Conservation (phyloP, 1,140 invertebrate genomes). For the Pectinophora gossypiella region DNA sequence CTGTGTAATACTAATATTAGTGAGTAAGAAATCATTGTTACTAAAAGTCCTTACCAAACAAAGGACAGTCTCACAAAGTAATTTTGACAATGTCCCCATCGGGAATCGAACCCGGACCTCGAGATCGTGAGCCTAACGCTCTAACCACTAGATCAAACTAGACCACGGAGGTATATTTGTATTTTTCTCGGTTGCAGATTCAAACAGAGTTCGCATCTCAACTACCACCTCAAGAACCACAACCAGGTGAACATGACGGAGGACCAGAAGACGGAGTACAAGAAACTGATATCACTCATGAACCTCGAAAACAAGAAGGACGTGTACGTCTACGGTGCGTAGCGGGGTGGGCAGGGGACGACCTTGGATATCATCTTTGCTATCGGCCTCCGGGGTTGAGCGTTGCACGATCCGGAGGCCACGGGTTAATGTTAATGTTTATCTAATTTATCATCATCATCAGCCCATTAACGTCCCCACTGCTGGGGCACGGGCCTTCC, state of each 20-base stretch:
- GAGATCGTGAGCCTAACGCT: too few species aligned
- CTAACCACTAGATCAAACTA: too few species aligned
- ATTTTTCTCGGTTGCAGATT: slow-evolving; percentile 26
- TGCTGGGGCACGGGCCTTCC: too few species aligned
- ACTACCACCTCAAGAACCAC: slow-evolving; percentile 64
- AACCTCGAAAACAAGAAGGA: not conserved
- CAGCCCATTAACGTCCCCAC: too few species aligned
- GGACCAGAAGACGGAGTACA: slow-evolving; percentile 40
- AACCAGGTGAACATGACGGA: slow-evolving; percentile 41
- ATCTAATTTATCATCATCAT: not conserved
- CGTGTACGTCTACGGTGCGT: too few species aligned
- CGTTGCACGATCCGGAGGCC: not conserved
- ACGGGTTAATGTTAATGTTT: not conserved
- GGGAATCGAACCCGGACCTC: too few species aligned
- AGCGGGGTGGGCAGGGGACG: not conserved
- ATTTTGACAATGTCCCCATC: too few species aligned
- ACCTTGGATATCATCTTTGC: not conserved
- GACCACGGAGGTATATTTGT: too few species aligned
- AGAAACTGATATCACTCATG: slow-evolving; percentile 31
- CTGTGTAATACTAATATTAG: too few species aligned
- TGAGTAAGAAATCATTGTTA: too few species aligned
- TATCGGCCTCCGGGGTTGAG: not conserved
- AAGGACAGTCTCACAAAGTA: too few species aligned
- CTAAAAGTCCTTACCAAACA: too few species aligned
- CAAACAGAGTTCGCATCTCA: slow-evolving; percentile 67